Conservation (phyloP, 2,888 invertebrate genomes). For the Acholoe squamosa region DNA sequence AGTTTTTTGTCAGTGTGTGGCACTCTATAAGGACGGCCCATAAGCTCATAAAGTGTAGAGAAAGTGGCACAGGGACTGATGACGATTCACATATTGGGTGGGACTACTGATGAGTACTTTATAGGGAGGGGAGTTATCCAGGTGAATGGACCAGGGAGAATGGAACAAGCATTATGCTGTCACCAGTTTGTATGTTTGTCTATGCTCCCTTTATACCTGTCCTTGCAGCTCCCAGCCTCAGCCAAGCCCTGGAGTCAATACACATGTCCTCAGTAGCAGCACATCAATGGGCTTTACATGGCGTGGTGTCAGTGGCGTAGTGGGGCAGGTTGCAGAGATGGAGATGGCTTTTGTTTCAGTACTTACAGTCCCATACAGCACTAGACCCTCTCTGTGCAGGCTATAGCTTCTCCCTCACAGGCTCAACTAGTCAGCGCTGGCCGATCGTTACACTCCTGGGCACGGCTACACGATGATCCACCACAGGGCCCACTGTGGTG, state of each 20-base stretch:
- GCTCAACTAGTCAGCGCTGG: slow-evolving; percentile 31
- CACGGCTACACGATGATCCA: not conserved
- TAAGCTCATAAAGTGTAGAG: not conserved
- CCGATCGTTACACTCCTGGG: slow-evolving; percentile 15
- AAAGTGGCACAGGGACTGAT: not conserved
- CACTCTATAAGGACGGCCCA: not conserved
- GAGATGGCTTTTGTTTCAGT: not conserved
- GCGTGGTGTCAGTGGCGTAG: not conserved
- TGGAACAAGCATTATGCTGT: no score
- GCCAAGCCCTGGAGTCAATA: not conserved
- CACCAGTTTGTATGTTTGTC: not conserved
- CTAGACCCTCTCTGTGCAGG: not conserved
- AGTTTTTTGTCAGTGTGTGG: not conserved
- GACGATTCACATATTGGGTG: not conserved
- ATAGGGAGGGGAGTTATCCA: not conserved
- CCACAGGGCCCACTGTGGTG: not conserved
- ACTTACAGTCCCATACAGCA: not conserved
- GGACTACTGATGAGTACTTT: not conserved
- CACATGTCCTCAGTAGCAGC: not conserved
- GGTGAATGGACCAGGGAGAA: no score
- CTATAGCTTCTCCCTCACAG: not conserved
- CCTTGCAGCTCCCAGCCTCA: no score
- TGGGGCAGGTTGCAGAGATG: not conserved
- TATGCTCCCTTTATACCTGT: not conserved
- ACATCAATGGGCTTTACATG: not conserved